Evolutionary conservation across 2,888 invertebrate species (phyloP).

Genomic region (Candidula unifasciata): DNA sequence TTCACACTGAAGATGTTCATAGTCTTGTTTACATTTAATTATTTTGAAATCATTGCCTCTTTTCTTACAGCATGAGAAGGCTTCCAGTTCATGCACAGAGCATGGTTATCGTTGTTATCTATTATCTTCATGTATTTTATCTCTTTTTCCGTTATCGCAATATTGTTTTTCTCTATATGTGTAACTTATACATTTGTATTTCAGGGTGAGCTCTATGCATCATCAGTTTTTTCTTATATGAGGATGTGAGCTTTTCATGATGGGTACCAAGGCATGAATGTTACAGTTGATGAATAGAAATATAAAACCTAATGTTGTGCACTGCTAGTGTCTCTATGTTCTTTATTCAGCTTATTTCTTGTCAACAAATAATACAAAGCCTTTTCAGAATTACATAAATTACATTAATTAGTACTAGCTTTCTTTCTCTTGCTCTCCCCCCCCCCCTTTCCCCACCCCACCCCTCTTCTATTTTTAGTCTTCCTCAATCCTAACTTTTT

Average conservation of each 20-base stretch:
- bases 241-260: slow-evolving; percentile 45
- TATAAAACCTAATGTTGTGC: background rate
- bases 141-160: background rate
- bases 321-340: background rate
- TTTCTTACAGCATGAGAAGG: slow-evolving; percentile 17
- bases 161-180: background rate
- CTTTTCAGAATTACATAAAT: background rate
- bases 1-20: background rate
- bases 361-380: background rate
- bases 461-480: too few relatives aligned
- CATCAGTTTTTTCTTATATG: slow-evolving; percentile 50
- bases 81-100: slow-evolving; percentile 3
- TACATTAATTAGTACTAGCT: background rate
- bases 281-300: background rate
- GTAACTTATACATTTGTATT: too few relatives aligned
- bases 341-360: background rate
- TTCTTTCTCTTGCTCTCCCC: too few relatives aligned
- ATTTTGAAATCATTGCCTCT: background rate
- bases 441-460: too few relatives aligned
- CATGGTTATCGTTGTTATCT: slow-evolving; percentile 6
- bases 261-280: slow-evolving; percentile 52
- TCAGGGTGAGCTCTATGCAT: slow-evolving; percentile 56
- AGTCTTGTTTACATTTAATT: background rate
- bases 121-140: background rate
- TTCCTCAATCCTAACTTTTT: too few relatives aligned